Evolutionary conservation across 1,140 invertebrate genomes (phyloP).

Genomic region (Diachasmimorpha longicaudata): DNA sequence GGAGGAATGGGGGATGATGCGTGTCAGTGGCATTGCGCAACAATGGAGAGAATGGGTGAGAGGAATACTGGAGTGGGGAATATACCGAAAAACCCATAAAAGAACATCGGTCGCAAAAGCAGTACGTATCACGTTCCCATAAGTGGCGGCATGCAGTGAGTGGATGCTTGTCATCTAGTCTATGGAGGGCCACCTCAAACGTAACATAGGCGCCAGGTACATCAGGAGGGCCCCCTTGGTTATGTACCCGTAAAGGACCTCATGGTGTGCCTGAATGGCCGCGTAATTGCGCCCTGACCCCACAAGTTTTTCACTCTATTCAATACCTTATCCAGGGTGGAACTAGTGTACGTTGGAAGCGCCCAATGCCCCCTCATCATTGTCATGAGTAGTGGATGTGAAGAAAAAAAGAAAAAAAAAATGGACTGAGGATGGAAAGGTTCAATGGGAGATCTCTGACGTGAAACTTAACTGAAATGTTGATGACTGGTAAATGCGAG

Average conservation of each 20-base stretch:
- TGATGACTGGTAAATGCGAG: neutral
- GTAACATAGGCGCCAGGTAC: slow-evolving; percentile 52
- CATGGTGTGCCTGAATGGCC: slow-evolving; percentile 28
- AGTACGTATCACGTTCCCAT: slow-evolving; percentile 51
- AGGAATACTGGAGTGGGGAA: neutral
- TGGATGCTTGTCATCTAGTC: slow-evolving; percentile 1
- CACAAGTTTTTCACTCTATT: slow-evolving; percentile 14
- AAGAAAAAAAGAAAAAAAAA: too few species aligned
- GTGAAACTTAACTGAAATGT: slow-evolving; percentile 12
- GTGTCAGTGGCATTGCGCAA: slow-evolving; percentile 44
- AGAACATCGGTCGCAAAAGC: slow-evolving; percentile 46
- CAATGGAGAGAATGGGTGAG: slow-evolving; percentile 49
- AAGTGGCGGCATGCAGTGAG: slow-evolving; percentile 40
- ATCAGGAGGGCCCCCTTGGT: neutral
- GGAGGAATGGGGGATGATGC: slow-evolving; percentile 1
- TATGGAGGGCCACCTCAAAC: neutral
- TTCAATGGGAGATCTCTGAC: neutral
- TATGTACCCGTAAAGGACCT: slow-evolving; percentile 10
- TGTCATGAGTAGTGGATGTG: neutral
- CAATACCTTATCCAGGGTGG: slow-evolving; percentile 6
- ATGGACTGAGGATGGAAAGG: neutral
- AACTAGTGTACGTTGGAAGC: neutral
- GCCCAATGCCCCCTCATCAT: neutral
- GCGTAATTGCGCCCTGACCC: slow-evolving; percentile 28
- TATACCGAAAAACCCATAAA: slow-evolving; percentile 20